Evolutionary conservation across 2,113 vertebrate genomes (phyloP).

Genomic region (Ochotona princeps): DNA sequence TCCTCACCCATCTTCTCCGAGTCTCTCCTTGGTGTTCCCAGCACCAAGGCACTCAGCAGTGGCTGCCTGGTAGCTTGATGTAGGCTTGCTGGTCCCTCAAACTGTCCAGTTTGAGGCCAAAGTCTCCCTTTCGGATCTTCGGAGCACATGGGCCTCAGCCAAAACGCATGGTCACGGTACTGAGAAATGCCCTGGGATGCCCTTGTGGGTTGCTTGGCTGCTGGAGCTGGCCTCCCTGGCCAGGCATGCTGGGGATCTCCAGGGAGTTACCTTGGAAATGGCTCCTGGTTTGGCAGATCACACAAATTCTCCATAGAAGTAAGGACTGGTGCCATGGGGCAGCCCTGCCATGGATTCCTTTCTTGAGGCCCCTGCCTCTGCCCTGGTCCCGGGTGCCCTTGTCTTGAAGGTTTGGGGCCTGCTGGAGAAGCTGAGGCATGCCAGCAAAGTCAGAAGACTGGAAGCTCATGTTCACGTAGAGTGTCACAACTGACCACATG

Average conservation of each 20-base stretch:
- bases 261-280: no score
- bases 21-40: background rate
- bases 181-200: background rate
- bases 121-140: background rate
- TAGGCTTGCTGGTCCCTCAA: background rate
- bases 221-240: background rate
- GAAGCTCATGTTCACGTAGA: rapidly evolving
- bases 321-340: rapidly evolving
- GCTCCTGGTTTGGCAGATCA: background rate
- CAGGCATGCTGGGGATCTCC: background rate
- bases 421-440: no score
- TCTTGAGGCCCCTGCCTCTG: background rate
- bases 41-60: background rate
- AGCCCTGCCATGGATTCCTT: background rate
- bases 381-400: background rate
- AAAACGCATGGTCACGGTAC: rapidly evolving
- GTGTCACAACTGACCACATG: background rate
- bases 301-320: background rate
- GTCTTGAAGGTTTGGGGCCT: background rate
- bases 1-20: background rate
- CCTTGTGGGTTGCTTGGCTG: background rate
- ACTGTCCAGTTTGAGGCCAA: background rate
- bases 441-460: background rate
- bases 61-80: background rate
- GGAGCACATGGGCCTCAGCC: background rate